phyloP scores from a whole-genome alignment of 2,113 vertebrate genomes.

The Upupa epops region DNA sequence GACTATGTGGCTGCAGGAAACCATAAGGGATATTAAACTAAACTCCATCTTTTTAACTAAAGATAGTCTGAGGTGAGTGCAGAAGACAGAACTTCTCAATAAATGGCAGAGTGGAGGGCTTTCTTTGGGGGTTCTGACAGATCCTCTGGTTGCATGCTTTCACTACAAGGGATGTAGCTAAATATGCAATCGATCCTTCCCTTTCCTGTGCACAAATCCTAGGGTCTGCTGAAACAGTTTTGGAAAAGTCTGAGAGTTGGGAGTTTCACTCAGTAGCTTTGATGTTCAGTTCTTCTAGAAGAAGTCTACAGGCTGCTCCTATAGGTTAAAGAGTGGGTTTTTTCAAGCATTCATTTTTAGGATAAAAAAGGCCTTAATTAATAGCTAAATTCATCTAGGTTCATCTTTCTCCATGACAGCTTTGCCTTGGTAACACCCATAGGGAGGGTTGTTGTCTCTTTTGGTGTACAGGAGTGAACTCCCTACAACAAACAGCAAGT shows the following conservation, averaged over 20 bases:
- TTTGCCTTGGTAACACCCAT: neutral
- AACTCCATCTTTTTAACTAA: conserved; percentile 47
- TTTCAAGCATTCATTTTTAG: neutral
- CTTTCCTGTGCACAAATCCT: neutral
- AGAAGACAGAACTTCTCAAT: neutral
- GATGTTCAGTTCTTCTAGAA: neutral
- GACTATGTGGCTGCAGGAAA: conserved; percentile 33
- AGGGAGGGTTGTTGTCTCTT: neutral
- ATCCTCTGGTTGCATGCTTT: neutral
- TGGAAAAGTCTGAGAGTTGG: neutral
- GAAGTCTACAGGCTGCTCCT: neutral
- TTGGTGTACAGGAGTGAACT: neutral
- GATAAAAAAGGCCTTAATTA: neutral
- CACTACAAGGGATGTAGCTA: neutral
- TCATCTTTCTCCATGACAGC: neutral
- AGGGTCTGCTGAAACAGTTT: neutral
- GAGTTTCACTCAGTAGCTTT: neutral
- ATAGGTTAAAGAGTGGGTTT: neutral
- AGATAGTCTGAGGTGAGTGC: neutral
- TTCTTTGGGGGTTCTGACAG: neutral
- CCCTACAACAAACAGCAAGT: neutral
- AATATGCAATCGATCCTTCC: neutral
- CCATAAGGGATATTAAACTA: conserved; percentile 56
- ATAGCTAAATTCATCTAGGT: neutral
- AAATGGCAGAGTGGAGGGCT: neutral